These are phyloP conservation scores for Ennomos quercinarius DNA, from an alignment of 2,888 invertebrate species.

Conservation along the genomic window DNA sequence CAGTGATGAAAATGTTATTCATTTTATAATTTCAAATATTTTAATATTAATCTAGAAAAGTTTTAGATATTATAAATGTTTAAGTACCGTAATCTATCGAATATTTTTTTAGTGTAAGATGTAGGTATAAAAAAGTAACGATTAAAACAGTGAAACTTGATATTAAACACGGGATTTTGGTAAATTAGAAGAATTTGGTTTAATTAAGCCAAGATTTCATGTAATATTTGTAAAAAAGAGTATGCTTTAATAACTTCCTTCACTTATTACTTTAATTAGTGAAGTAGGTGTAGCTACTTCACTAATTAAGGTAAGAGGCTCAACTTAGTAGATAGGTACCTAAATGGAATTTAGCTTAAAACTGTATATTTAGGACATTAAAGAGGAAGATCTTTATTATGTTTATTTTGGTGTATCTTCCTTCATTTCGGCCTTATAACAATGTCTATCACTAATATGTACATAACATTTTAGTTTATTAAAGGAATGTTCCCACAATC, in stretches of 20 bases:
- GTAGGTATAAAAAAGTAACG: neutral
- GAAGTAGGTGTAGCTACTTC: too few species aligned
- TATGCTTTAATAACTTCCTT: too few species aligned
- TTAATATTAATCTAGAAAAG: too few species aligned
- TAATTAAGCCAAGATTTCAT: neutral
- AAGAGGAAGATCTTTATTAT: conserved; percentile 9
- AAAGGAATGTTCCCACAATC: conserved; percentile 45
- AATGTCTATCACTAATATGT: conserved; percentile 76
- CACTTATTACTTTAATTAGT: too few species aligned
- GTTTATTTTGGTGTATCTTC: conserved; percentile 49
- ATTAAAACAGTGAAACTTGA: neutral
- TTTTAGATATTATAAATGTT: too few species aligned
- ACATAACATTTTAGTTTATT: conserved; percentile 58
- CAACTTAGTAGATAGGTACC: too few species aligned
- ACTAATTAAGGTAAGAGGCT: neutral
- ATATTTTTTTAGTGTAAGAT: too few species aligned
- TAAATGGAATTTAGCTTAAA: conserved; percentile 3
- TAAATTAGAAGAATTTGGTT: conserved; percentile 1
- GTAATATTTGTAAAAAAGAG: too few species aligned
- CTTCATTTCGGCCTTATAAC: conserved; percentile 51
- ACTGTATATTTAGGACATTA: neutral
- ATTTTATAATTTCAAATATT: too few species aligned
- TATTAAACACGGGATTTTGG: conserved; percentile 12
- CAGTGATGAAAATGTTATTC: too few species aligned
- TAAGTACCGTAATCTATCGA: too few species aligned